phyloP scores from a whole-genome alignment of 1,140 invertebrate species.

The Hylaeus anthracinus region DNA sequence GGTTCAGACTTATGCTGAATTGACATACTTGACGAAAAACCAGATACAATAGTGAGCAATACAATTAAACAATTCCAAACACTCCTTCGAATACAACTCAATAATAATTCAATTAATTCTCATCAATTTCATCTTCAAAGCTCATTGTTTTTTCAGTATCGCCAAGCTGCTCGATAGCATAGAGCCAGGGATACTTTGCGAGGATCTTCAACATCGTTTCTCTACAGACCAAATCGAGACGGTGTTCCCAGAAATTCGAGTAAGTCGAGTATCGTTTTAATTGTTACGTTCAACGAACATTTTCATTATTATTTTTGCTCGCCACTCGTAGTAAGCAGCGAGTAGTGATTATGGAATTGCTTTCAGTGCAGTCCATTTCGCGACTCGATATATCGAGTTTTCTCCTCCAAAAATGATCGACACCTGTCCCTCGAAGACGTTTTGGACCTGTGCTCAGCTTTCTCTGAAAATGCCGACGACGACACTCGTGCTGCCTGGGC shows the following conservation, averaged over 20 bases:
- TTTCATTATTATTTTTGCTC: too few species aligned
- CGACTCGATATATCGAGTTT: slow-evolving; percentile 86
- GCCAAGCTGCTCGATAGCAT: slow-evolving; percentile 81
- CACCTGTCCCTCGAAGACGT: slow-evolving; percentile 88
- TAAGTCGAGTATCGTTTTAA: slow-evolving; percentile 60
- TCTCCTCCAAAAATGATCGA: slow-evolving; percentile 85
- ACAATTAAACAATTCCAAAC: neutral
- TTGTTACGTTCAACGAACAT: neutral
- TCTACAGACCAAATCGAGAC: slow-evolving; percentile 77
- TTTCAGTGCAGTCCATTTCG: slow-evolving; percentile 87
- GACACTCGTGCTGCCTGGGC: slow-evolving; percentile 88
- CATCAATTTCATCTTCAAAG: neutral
- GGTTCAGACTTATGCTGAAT: slow-evolving; percentile 81
- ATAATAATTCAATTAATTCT: neutral
- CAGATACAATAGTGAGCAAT: slow-evolving; percentile 83
- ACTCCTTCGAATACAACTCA: too few species aligned
- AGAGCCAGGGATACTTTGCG: slow-evolving; percentile 73
- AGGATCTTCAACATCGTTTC: slow-evolving; percentile 80
- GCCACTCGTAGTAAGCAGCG: too few species aligned
- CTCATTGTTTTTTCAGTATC: slow-evolving; percentile 74
- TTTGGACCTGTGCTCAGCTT: slow-evolving; percentile 88
- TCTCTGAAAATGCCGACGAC: slow-evolving; percentile 86
- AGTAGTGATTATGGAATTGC: neutral
- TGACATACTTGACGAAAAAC: slow-evolving; percentile 82
- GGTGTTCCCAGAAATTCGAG: slow-evolving; percentile 81